phyloP scores from a whole-genome alignment of 2,113 vertebrate genomes.

The Gasterosteus aculeatus region DNA sequence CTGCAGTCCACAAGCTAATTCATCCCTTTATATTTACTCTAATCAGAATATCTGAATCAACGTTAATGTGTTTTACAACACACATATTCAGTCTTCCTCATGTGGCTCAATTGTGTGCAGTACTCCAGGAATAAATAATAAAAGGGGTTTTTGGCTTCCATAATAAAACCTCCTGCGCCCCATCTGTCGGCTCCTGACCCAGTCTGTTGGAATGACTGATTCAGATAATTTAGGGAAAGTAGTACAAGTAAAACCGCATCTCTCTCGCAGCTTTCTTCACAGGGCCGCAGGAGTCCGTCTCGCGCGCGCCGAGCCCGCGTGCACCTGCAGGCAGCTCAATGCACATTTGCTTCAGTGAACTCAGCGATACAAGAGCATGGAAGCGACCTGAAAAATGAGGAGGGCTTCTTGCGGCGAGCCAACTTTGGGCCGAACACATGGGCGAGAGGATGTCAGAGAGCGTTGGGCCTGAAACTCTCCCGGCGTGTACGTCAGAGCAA shows the following conservation, averaged over 20 bases:
- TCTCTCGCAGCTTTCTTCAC: constrained; percentile 7
- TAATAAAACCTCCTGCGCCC: background rate
- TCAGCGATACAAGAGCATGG: background rate
- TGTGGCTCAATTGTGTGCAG: background rate
- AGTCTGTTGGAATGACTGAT: background rate
- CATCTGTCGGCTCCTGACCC: background rate
- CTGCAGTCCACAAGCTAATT: background rate
- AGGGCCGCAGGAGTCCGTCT: background rate
- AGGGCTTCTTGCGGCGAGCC: constrained; percentile 11
- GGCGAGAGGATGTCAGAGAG: constrained; percentile 13
- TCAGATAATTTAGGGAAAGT: background rate
- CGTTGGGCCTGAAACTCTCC: constrained; percentile 2
- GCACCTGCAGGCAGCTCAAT: background rate
- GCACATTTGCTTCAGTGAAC: background rate
- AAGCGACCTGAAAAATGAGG: constrained; percentile 12
- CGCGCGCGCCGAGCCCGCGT: background rate
- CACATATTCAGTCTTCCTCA: background rate
- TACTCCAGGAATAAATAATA: background rate
- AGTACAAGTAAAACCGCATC: background rate
- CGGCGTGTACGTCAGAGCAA: constrained; percentile 19
- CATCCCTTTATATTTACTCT: background rate
- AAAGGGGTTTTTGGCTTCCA: background rate
- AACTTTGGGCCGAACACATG: constrained; percentile 25
- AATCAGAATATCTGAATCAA: background rate
- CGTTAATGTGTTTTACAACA: background rate